Evolutionary conservation across 2,888 invertebrate species (phyloP).

Genomic region (Helleia helle): DNA sequence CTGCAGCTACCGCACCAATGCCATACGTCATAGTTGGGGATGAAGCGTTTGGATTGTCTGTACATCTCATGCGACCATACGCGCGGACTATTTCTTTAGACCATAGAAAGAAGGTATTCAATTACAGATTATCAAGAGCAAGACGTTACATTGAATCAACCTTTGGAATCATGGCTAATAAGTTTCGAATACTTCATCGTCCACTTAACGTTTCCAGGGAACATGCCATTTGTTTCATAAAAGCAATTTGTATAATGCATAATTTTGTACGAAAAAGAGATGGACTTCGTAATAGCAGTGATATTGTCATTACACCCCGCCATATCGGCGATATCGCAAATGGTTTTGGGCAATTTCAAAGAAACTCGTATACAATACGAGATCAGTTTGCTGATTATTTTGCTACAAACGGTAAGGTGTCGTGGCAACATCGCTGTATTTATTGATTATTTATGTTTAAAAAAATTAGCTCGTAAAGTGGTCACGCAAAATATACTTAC

Average conservation of each 20-base stretch:
- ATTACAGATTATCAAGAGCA: conserved; percentile 13
- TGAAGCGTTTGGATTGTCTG: too few relatives aligned
- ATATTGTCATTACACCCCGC: too few relatives aligned
- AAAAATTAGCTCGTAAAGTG: conserved; percentile 4
- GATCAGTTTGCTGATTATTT: conserved; percentile 22
- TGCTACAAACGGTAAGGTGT: conserved; percentile 20
- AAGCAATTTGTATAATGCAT: too few relatives aligned
- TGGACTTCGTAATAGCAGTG: too few relatives aligned
- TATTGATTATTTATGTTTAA: conserved; percentile 13
- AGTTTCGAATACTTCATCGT: conserved; percentile 14
- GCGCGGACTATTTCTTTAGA: conserved; percentile 19
- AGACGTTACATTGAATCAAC: conserved; percentile 22
- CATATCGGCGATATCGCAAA: too few relatives aligned
- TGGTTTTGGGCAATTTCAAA: too few relatives aligned
- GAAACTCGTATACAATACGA: conserved; percentile 22
- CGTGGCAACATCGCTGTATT: conserved; percentile 23
- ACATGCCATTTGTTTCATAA: conserved; percentile 14
- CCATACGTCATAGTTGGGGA: conserved; percentile 12
- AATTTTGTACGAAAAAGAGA: too few relatives aligned
- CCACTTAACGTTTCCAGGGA: conserved; percentile 15
- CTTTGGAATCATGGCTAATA: conserved; percentile 19
- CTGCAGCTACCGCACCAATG: conserved; percentile 20
- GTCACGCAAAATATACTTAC: conserved; percentile 20
- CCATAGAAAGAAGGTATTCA: conserved; percentile 21
- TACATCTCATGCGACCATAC: conserved; percentile 22